A percentile compares a stretch with the other conserved stretches of the same genome.
These are phyloP conservation scores for Helicorthomorpha holstii DNA, from an alignment of 1,140 invertebrate genomes.

Conservation along the genomic window DNA sequence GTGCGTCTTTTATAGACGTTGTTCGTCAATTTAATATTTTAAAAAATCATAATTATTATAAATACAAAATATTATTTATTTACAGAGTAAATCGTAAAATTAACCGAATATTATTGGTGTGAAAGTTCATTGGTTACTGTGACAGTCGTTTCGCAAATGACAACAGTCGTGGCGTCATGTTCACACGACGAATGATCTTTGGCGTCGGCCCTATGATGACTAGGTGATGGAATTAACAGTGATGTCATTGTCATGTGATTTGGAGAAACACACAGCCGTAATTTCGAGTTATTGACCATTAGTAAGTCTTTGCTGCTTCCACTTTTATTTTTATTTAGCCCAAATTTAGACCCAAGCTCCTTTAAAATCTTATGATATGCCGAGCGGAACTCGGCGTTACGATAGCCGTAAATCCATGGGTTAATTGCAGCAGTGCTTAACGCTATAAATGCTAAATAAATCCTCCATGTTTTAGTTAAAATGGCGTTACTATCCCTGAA, in stretches of 20 bases:
- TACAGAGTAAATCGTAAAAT: no score
- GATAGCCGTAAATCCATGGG: constrained; percentile 49
- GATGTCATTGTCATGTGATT: not conserved
- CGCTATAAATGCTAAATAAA: constrained; percentile 37
- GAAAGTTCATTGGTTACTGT: no score
- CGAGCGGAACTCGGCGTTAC: constrained; percentile 41
- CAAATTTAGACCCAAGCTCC: constrained; percentile 19
- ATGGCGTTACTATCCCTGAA: constrained; percentile 24
- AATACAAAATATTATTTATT: no score
- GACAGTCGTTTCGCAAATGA: no score
- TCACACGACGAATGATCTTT: no score
- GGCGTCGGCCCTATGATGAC: no score
- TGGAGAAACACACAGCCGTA: not conserved
- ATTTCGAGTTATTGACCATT: not conserved
- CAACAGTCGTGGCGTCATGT: no score
- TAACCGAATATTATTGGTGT: no score
- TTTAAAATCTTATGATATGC: constrained; percentile 39
- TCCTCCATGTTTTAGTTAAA: constrained; percentile 31
- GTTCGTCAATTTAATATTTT: no score
- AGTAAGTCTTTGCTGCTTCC: not conserved
- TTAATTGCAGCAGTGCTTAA: constrained; percentile 41
- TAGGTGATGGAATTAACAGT: not conserved
- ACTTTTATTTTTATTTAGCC: constrained; percentile 3
- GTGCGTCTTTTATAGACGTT: no score
- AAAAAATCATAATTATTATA: no score